phyloP scores from a whole-genome alignment of 2,888 invertebrate genomes.

The Ophioninae sp. region DNA sequence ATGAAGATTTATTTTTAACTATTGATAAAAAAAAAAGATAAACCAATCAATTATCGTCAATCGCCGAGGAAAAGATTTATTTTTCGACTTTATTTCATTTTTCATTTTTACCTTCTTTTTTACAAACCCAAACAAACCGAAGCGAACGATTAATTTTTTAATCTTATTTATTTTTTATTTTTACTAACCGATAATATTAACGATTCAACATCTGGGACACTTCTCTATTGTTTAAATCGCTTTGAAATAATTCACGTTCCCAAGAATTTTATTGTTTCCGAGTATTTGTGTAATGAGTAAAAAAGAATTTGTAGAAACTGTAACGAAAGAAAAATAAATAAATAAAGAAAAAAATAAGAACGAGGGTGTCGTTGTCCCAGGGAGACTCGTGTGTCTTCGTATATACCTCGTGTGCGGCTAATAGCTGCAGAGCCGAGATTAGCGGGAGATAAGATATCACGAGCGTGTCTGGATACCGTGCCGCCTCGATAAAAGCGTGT shows the following conservation, averaged over 20 bases:
- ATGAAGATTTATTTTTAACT: not conserved
- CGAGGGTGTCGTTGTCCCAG: constrained; percentile 36
- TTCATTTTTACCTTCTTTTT: too few species aligned
- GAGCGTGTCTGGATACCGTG: constrained; percentile 46
- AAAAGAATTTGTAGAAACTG: constrained; percentile 14
- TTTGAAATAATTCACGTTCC: not conserved
- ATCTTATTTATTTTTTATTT: too few species aligned
- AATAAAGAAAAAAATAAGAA: constrained; percentile 18
- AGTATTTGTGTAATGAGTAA: not conserved
- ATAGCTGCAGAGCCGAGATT: constrained; percentile 62
- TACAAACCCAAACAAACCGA: too few species aligned
- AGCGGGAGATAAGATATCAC: constrained; percentile 61
- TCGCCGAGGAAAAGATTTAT: too few species aligned
- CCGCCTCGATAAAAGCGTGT: constrained; percentile 21
- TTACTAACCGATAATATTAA: too few species aligned
- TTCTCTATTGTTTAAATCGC: too few species aligned
- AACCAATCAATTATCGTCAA: not conserved
- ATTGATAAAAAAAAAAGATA: not conserved
- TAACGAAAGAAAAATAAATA: not conserved
- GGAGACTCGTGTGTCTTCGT: constrained; percentile 38
- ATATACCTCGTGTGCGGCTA: constrained; percentile 57
- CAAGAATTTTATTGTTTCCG: not conserved
- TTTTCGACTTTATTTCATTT: too few species aligned
- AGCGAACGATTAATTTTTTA: too few species aligned
- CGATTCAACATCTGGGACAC: too few species aligned